Base-by-base conservation (phyloP, 2,797 vertebrate species). In the Bufotes viridis region DNA sequence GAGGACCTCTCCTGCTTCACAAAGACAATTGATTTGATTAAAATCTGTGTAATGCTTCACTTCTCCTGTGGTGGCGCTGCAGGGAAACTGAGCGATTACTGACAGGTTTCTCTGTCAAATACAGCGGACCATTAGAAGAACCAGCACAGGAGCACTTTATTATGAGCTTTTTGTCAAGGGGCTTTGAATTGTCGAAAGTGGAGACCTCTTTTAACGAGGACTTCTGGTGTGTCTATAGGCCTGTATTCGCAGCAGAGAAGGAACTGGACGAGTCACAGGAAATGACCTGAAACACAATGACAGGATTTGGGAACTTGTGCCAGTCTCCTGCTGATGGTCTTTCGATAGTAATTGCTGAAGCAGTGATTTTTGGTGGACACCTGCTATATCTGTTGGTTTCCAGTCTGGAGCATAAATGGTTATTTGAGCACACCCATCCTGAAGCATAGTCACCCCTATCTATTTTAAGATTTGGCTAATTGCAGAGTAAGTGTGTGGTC, bases 401-500 rank as follows among this genome's bases (percentile, higher is more conserved):
- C 83, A 78, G 13, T 34, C 24, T 78, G 87, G 72, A 53, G 74
- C 29, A 83, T 42, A 81, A 70, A 81, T 14, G 15, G 80, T 87
- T 87, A 57, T 51, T 10, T 29, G 3, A 74, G 24, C 87, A 78
- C 87, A 82, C 87, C 87, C 87, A 58, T 83, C 80, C 86, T 70
- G 53, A 22, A 58, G 67, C 29, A 24, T 14, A 65, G 49, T n/a
- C 63, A 55, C 65, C 20, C 58, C 79, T 81, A 10, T 87, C 87
- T 87, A 87, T 83, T 87, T 87, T 67, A 78, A 42, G 60, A 58
- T 24, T 24, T 34, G 18, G 60, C 74, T 78, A 87, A 87, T 83
- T 87, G 81, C 26, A 87, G 87, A 65, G 29, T 78, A 78, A 82
- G 70, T 67, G 81, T 87, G 87, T 11, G 87, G 87, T 87, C 74